Evolutionary conservation across 2,797 vertebrate species (phyloP), one percentile per base, ranked within the genome.

Genomic region (Hypotaenidia philippensis): DNA sequence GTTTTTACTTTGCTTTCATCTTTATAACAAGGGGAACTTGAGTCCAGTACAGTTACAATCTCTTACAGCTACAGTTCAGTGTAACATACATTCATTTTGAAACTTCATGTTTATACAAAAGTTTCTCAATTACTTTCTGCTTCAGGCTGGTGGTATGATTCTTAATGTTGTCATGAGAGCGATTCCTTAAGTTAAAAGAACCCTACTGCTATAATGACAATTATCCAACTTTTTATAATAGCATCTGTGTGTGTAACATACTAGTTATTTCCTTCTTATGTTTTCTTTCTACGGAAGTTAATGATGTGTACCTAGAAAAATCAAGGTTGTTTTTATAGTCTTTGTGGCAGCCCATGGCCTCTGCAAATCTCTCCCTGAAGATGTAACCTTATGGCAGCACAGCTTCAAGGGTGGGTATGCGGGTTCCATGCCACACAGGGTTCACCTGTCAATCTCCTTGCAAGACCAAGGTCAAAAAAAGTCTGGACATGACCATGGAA

Each of bases 1-100:
- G 21, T n/a, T 84, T 94, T 83, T 80, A 27, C 32, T 93, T 55
- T 45, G 66, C 49, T 85, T 95, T 85, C 68, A 32, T 11, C 16
- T 85, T 69, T 47, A 50, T 44, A 69, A 53, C 87, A 91, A 87
- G 36, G 32, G 47, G 89, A 92, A 80, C 75, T 57, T 47, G 53
- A 89, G 32, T 38, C 57, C 34, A 22, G 27, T 27, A 64, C 17
- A 47, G 71, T 70, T 87, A 52, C 1, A 27, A 52, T 89, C 90
- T 72, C 56, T 89, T 79, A 60, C 6, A 87, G 83, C 59, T 29
- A n/a, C 47, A 83, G 45, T 8, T 77, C 53, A 57, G 36, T 20
- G 8, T 77, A 90, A 74, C 0, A 2, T 13, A 64, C 21, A 74
- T 36, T 74, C 6, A 81, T 89, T 83, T 52, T 75, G 91, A 94